Conservation (phyloP, 2,888 invertebrate genomes). For the Balanococcus diminutus region DNA sequence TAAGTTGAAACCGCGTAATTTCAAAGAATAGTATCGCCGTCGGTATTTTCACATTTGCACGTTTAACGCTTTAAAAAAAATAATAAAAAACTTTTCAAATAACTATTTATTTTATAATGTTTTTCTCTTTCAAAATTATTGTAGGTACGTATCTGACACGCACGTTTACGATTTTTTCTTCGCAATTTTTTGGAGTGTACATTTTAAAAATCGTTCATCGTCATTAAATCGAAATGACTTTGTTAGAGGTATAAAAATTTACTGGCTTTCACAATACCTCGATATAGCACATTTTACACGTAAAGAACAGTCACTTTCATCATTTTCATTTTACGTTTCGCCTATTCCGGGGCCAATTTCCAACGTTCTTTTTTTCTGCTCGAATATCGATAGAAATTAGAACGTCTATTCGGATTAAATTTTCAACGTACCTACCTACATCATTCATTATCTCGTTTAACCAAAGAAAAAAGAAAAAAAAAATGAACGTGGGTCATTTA, state of each 20-base stretch:
- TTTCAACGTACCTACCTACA: not conserved
- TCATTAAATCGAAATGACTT: constrained; percentile 15
- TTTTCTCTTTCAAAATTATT: not conserved
- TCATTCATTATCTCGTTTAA: not conserved
- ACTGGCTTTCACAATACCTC: not conserved
- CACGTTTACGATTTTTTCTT: constrained; percentile 21
- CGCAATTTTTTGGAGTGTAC: not conserved
- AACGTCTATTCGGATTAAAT: not conserved
- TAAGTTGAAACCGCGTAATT: not conserved
- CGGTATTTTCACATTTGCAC: constrained; percentile 22
- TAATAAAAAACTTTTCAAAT: constrained; percentile 16
- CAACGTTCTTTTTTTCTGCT: not conserved
- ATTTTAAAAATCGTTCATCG: constrained; percentile 7
- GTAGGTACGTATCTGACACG: constrained; percentile 25
- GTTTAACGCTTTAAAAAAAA: constrained; percentile 32
- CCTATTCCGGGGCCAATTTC: not conserved
- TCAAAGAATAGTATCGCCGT: not conserved
- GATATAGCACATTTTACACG: not conserved
- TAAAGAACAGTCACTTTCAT: not conserved
- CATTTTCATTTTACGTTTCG: not conserved
- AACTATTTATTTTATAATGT: constrained; percentile 29
- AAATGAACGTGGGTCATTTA: not conserved
- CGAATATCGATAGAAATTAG: not conserved
- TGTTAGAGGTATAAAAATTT: constrained; percentile 30
- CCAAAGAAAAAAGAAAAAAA: not conserved